phyloP scores from a whole-genome alignment of 2,888 invertebrate species.

The Perithous albicinctus region DNA sequence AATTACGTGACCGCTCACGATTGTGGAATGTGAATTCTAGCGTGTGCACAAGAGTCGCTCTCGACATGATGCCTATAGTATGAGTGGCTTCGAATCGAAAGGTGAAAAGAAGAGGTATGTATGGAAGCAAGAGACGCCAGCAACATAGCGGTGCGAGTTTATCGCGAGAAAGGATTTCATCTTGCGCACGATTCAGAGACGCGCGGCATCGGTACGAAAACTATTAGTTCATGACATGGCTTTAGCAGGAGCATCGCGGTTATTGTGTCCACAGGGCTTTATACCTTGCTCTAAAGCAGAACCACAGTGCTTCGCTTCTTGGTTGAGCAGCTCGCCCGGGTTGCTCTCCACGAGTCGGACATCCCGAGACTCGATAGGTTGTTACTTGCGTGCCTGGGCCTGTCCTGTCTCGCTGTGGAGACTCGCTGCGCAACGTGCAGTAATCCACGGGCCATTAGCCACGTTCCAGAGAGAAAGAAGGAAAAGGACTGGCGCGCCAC shows the following conservation, averaged over 20 bases:
- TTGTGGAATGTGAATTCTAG: conserved; percentile 42
- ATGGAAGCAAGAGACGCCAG: conserved; percentile 34
- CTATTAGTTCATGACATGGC: conserved; percentile 41
- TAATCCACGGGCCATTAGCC: conserved; percentile 83
- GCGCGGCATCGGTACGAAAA: conserved; percentile 37
- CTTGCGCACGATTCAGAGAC: conserved; percentile 23
- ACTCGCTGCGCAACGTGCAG: conserved; percentile 61
- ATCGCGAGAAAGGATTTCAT: conserved; percentile 38
- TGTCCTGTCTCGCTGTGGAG: conserved; percentile 28
- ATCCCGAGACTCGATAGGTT: conserved; percentile 61
- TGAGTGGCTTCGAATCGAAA: background rate
- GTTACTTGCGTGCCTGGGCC: conserved; percentile 61
- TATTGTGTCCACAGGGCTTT: conserved; percentile 49
- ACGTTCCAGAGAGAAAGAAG: conserved; percentile 71
- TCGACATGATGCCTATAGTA: background rate
- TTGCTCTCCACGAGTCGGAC: conserved; percentile 47
- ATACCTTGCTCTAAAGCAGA: conserved; percentile 23
- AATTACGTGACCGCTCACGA: conserved; percentile 59
- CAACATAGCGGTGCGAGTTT: conserved; percentile 38
- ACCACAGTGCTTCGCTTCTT: conserved; percentile 47
- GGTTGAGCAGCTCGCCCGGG: conserved; percentile 41
- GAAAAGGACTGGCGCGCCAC: conserved; percentile 29
- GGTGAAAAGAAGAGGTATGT: conserved; percentile 20
- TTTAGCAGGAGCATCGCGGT: conserved; percentile 42
- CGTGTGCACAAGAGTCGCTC: conserved; percentile 12